Percentiles rank a stretch among this genome's conserved stretches.
Conservation (phyloP, 2,797 vertebrate species). For the Chloroceryle amazona region DNA sequence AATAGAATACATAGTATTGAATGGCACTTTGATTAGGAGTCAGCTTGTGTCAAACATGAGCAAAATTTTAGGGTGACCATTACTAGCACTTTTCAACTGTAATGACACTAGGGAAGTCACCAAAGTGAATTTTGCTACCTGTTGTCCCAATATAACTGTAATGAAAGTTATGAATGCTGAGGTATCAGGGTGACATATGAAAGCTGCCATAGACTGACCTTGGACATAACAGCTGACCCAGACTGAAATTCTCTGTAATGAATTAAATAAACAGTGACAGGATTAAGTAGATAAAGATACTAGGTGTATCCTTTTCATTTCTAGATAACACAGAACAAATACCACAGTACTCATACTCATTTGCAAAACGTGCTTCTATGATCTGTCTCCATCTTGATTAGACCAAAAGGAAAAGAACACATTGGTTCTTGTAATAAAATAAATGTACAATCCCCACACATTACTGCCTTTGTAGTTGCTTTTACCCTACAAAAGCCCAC, state of each 20-base stretch:
- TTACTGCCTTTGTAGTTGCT: slow-evolving; percentile 64
- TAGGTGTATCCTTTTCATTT: background rate
- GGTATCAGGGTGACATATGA: background rate
- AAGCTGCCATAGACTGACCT: background rate
- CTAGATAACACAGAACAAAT: background rate
- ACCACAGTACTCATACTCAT: background rate
- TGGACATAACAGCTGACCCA: background rate
- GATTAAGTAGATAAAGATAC: background rate
- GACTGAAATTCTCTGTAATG: background rate
- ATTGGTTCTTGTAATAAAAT: slow-evolving; percentile 39
- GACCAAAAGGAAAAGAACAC: slow-evolving; percentile 37
- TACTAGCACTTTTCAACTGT: background rate
- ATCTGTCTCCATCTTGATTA: background rate
- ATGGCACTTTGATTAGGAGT: background rate
- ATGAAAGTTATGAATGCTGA: background rate
- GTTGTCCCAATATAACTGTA: background rate
- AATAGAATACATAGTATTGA: background rate
- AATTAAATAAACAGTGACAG: background rate
- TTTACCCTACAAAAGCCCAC: slow-evolving; percentile 52
- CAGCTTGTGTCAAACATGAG: background rate
- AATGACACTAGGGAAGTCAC: background rate
- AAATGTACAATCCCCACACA: slow-evolving; percentile 25
- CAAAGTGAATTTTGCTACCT: background rate
- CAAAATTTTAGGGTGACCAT: background rate
- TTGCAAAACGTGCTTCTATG: background rate